phyloP scores from a whole-genome alignment of 64 coral and sea anemone genomes.

The Dendrophyllia cribrosa region DNA sequence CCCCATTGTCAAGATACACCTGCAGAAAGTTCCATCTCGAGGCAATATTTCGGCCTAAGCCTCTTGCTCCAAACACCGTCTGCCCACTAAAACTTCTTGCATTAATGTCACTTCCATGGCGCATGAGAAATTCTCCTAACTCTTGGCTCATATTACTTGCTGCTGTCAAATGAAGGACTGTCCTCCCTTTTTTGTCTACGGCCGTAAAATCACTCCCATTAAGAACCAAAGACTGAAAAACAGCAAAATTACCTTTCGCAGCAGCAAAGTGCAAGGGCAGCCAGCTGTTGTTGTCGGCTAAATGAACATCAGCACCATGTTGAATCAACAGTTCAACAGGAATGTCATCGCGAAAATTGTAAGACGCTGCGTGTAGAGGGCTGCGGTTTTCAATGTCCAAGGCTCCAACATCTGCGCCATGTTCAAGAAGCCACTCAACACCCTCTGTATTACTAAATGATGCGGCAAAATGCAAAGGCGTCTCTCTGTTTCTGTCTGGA shows the following conservation, averaged over 20 bases:
- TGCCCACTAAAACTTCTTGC: not conserved
- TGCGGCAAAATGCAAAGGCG: slow-evolving; percentile 17
- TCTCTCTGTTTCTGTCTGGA: not conserved
- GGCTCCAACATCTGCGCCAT: slow-evolving; percentile 6
- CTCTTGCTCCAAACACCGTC: not conserved
- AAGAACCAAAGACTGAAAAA: not conserved
- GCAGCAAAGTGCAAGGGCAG: slow-evolving; percentile 11
- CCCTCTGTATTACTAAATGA: not conserved
- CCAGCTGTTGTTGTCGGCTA: slow-evolving; percentile 16
- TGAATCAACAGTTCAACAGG: slow-evolving; percentile 46
- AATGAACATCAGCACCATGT: slow-evolving; percentile 63
- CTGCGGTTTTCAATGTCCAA: slow-evolving; percentile 1
- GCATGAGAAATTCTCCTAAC: not conserved
- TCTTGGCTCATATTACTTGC: not conserved
- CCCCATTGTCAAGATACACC: not conserved
- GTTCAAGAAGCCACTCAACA: slow-evolving; percentile 12
- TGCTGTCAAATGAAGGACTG: not conserved
- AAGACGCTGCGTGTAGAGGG: slow-evolving; percentile 43
- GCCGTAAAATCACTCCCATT: not conserved
- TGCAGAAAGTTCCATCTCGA: not conserved
- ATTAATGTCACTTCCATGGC: not conserved
- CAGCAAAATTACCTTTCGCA: not conserved
- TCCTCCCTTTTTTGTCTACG: not conserved
- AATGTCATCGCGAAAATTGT: not conserved
- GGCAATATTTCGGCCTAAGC: not conserved